Evolutionary conservation across 2,113 vertebrate species (phyloP), one percentile per base, ranked within the genome.

Genomic region (Dromas ardeola): DNA sequence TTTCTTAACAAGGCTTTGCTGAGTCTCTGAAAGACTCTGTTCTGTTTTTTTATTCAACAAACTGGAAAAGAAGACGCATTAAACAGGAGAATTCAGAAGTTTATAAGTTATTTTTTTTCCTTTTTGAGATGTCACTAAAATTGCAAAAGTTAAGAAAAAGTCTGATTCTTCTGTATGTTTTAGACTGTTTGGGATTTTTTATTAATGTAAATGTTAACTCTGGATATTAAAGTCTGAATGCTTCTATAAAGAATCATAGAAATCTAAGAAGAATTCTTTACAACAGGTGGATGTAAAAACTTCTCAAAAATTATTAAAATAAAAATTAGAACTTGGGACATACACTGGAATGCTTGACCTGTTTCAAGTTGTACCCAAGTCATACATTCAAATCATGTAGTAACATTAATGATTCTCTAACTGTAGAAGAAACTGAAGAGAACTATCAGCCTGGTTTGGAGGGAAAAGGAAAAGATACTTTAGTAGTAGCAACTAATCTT

Each of bases 1-100:
- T 98, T 98, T 98, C 96, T 97, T 96, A 91, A 97, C 95, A 89
- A 99, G 97, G 26, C 96, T 98, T 94, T 63, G 96, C 61, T 98
- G 97, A 73, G 95, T 95, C 87, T 99, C 98, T 95, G 95, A 98
- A 97, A 99, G 97, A 86, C 81, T 96, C 77, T 96, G 97, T 95
- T 99, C 98, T 90, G 96, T 95, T 82, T 98, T 98, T 95, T 97
- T 98, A 96, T 98, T 98, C 95, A 98, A 95, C 90, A 98, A 92
- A 96, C 98, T 99, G 96, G 47, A 97, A 97, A 97, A 73, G 88
- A 83, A 97, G 95, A 97, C 81, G 76, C 86, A 96, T 96, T 93
- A 96, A 97, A 93, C 66, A 74, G 25, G 43, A 95, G 43, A 97
- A 97, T 93, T 95, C 96, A 77, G 32, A 88, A 10, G 14, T 7